A percentile compares a stretch with the other conserved stretches of the same genome.
phyloP scores from a whole-genome alignment of 2,888 invertebrate species.

The Periphyllus acericola region DNA sequence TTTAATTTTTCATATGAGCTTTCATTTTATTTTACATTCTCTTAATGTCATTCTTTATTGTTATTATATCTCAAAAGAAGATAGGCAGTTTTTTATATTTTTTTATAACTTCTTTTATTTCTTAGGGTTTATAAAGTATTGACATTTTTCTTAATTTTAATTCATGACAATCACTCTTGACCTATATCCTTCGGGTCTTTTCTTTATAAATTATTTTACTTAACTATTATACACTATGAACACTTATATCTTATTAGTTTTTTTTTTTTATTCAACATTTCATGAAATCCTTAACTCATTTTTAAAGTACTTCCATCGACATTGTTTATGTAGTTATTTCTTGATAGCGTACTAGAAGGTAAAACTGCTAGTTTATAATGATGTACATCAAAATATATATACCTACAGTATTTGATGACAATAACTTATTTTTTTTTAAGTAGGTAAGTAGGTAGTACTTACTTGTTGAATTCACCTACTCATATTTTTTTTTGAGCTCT shows the following conservation, averaged over 20 bases:
- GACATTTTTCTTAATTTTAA: constrained; percentile 30
- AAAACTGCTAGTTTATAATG: background rate
- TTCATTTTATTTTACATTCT: background rate
- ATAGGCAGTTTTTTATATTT: background rate
- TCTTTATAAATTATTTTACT: constrained; percentile 13
- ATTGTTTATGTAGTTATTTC: background rate
- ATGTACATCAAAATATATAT: background rate
- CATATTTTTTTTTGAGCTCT: background rate
- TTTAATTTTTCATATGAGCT: background rate
- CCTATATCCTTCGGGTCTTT: constrained; percentile 20
- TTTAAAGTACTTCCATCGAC: constrained; percentile 1
- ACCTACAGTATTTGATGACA: background rate
- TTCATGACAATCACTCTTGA: constrained; percentile 13
- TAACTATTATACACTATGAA: background rate
- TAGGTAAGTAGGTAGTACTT: background rate
- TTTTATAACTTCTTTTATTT: background rate
- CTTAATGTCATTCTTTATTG: background rate
- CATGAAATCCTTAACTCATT: background rate
- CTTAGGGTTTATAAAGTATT: background rate
- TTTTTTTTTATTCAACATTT: constrained; percentile 15
- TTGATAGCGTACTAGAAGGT: background rate
- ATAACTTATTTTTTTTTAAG: background rate
- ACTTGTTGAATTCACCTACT: background rate
- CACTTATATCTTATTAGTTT: background rate
- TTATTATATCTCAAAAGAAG: background rate